A percentile compares a stretch with the other conserved stretches of the same genome.
These are phyloP conservation scores for Psephotus haematonotus DNA, from an alignment of 2,113 vertebrate species.

Conservation along the genomic window DNA sequence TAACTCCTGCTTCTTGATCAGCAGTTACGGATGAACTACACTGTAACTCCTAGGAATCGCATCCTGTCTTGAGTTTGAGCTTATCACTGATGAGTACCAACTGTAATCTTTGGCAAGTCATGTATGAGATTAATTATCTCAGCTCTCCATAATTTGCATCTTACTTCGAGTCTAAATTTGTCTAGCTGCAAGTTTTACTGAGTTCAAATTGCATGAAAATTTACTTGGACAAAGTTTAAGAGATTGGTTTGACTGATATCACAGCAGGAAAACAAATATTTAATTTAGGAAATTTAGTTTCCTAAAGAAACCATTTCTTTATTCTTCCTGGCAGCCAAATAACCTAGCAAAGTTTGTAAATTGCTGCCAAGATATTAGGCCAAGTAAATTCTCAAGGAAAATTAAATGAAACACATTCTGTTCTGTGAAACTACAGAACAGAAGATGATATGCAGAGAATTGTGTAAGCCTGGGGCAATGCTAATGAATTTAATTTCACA, in stretches of 20 bases:
- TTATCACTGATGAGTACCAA: background rate
- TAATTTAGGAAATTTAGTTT: slow-evolving; percentile 16
- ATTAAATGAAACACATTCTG: background rate
- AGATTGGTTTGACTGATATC: background rate
- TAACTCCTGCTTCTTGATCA: background rate
- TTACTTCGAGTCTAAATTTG: background rate
- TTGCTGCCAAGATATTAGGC: background rate
- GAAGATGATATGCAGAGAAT: background rate
- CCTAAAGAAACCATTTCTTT: background rate
- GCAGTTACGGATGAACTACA: background rate
- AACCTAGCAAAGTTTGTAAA: slow-evolving; percentile 4
- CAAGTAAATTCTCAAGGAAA: background rate
- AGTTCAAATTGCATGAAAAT: background rate
- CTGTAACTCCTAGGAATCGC: background rate
- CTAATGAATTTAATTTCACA: slow-evolving; percentile 23
- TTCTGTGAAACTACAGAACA: background rate
- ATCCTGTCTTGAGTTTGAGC: background rate
- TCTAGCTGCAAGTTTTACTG: background rate
- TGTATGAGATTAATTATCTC: background rate
- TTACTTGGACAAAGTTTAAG: background rate
- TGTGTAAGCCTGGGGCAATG: background rate
- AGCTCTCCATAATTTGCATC: background rate
- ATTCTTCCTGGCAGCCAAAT: background rate
- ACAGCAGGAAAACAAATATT: background rate
- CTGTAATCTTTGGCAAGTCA: background rate